A percentile compares a stretch with the other conserved stretches of the same genome.
These are phyloP conservation scores for Tragopan temminckii DNA, from an alignment of 2,797 vertebrate species.

Conservation along the genomic window DNA sequence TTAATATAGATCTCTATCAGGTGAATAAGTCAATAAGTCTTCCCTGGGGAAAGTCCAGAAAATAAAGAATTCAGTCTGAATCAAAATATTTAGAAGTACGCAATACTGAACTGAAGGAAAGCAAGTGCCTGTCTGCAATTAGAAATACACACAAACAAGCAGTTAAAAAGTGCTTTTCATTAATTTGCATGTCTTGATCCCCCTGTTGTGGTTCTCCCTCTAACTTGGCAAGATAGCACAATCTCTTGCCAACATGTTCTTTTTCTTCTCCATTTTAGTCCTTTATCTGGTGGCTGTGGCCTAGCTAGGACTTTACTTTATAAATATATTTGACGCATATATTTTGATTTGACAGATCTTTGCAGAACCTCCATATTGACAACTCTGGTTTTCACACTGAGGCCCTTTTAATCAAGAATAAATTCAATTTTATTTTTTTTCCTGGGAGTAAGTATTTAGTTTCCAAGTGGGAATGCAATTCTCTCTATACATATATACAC, in stretches of 20 bases:
- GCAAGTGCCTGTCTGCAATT: background rate
- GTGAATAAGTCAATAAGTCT: background rate
- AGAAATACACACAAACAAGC: background rate
- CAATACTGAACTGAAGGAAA: background rate
- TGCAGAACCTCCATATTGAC: background rate
- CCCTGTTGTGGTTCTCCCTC: background rate
- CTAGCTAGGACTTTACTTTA: background rate
- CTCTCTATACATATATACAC: background rate
- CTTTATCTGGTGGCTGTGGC: background rate
- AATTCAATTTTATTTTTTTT: accelerated
- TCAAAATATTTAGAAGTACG: slow-evolving; percentile 19
- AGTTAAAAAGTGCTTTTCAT: background rate
- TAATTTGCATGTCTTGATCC: slow-evolving; percentile 6
- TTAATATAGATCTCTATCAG: background rate
- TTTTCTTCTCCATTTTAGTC: background rate
- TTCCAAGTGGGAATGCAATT: background rate
- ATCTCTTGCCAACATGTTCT: background rate
- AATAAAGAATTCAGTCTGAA: slow-evolving; percentile 6
- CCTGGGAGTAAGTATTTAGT: background rate
- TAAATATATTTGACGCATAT: background rate
- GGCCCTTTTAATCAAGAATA: background rate
- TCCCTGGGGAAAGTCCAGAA: background rate
- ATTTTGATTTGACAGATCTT: background rate
- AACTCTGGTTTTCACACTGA: background rate
- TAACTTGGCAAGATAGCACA: background rate